Conservation (phyloP, 1,140 invertebrate genomes). For the Tetranychus cinnabarinus region DNA sequence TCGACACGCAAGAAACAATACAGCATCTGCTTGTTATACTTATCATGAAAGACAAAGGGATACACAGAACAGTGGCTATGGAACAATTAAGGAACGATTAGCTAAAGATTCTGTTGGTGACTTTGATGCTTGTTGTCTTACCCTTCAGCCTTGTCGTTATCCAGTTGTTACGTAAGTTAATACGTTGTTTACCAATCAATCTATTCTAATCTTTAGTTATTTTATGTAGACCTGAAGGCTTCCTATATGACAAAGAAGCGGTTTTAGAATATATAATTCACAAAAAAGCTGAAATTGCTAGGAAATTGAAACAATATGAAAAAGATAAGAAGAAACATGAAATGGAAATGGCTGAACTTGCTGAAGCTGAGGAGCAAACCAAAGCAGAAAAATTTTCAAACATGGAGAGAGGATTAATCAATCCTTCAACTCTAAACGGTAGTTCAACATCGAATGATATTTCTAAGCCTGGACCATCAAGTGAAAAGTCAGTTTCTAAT, state of each 20-base stretch:
- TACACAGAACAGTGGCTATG: slow-evolving; percentile 41
- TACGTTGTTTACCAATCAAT: too few relatives aligned
- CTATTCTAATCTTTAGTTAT: slow-evolving; percentile 3
- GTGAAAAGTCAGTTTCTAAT: slow-evolving; percentile 32
- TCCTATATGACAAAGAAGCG: slow-evolving; percentile 88
- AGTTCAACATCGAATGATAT: background rate
- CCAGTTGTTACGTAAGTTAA: slow-evolving; percentile 51
- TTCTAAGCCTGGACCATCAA: background rate
- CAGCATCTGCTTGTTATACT: slow-evolving; percentile 90
- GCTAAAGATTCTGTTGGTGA: slow-evolving; percentile 92
- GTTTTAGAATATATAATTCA: slow-evolving; percentile 84
- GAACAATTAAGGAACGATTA: slow-evolving; percentile 34
- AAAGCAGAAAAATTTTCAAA: slow-evolving; percentile 51
- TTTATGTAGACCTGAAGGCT: slow-evolving; percentile 51
- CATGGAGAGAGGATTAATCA: slow-evolving; percentile 42
- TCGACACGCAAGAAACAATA: slow-evolving; percentile 87
- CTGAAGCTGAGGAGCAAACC: slow-evolving; percentile 39
- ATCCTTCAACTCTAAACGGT: background rate
- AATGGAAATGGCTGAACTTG: slow-evolving; percentile 28
- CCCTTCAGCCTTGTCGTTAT: slow-evolving; percentile 79
- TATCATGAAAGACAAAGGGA: slow-evolving; percentile 97
- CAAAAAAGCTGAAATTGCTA: slow-evolving; percentile 75
- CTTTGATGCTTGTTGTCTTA: slow-evolving; percentile 93
- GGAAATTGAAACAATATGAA: slow-evolving; percentile 78
- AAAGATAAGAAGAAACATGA: slow-evolving; percentile 41